Evolutionary conservation across 1,140 invertebrate species (phyloP).

Genomic region (Chironomus tepperi): DNA sequence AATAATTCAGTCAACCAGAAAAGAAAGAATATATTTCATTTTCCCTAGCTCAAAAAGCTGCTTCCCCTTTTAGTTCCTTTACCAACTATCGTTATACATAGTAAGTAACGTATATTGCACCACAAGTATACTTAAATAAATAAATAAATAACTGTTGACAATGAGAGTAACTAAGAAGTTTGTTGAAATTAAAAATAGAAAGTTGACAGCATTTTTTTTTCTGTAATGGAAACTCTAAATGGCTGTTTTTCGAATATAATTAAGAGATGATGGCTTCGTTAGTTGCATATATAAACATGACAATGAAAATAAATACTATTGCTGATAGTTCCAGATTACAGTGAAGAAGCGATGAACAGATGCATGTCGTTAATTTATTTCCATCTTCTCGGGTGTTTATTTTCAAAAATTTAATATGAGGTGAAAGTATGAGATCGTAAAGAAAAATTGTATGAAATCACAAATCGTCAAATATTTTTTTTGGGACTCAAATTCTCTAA

Average conservation of each 20-base stretch:
- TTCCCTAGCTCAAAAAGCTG: no score
- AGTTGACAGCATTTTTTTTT: no score
- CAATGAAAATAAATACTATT: not conserved
- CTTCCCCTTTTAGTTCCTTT: no score
- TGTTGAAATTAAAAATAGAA: no score
- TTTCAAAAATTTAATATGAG: not conserved
- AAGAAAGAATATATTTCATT: not conserved
- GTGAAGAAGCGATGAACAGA: not conserved
- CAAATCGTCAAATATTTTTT: no score
- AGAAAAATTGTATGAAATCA: no score
- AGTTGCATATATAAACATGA: not conserved
- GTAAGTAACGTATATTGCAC: no score
- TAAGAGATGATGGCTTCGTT: no score
- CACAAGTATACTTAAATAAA: not conserved
- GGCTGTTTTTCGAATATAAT: no score
- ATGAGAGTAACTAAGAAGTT: not conserved
- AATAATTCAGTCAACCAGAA: not conserved
- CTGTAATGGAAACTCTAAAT: no score
- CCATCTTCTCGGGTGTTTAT: not conserved
- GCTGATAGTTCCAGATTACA: not conserved
- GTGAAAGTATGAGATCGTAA: not conserved
- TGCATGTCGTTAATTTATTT: not conserved
- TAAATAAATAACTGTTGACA: conserved; percentile 23
- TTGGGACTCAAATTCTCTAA: no score
- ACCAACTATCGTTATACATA: no score